Evolutionary conservation across 2,797 vertebrate genomes (phyloP), one percentile per base, ranked within the genome.

Genomic region (Semaprochilodus insignis): DNA sequence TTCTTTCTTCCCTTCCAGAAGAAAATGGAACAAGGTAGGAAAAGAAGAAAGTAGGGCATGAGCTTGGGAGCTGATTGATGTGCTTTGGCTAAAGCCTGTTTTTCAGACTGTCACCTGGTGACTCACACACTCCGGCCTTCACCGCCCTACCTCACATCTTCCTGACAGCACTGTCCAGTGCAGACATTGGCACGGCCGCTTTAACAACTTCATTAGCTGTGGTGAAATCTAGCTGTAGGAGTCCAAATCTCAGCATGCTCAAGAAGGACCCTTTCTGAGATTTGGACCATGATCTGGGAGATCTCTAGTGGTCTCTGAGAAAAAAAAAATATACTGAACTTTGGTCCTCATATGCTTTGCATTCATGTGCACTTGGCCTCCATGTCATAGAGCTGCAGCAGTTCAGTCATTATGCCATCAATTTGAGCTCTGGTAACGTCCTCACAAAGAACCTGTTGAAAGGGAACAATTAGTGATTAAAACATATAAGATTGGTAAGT

Each of bases 341-440:
- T 14, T 23, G 54, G 40, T 70, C 73, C 59, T 25, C 31, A 14
- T 75, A 60, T 74, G n/a, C 6, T 67, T 81, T 81, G 62, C 60
- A 81, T 80, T 95, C 93, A 97, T 82, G 94, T 88, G 82, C 95
- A 95, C 90, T 96, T 96, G 83, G 95, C 95, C 83, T 97, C 96
- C 94, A 97, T 91, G 86, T 96, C 95, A 78, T 97, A 97, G 80
- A 97, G 94, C 77, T 94, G 94, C 87, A 96, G 95, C 70, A 97
- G 93, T 88, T 96, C 95, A 66, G 92, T 93, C 81, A 96, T 94
- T 90, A 97, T 96, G 40, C 93, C 90, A n/a, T 96, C 93, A 54
- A 97, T 95, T 88, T 93, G 84, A 70, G 87, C 85, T 90, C 94
- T 94, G 73, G 93, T 96, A 71, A 96, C 88, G 69, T 96, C 93